phyloP scores from a whole-genome alignment of 2,113 vertebrate species.

The Kobus ellipsiprymnus region DNA sequence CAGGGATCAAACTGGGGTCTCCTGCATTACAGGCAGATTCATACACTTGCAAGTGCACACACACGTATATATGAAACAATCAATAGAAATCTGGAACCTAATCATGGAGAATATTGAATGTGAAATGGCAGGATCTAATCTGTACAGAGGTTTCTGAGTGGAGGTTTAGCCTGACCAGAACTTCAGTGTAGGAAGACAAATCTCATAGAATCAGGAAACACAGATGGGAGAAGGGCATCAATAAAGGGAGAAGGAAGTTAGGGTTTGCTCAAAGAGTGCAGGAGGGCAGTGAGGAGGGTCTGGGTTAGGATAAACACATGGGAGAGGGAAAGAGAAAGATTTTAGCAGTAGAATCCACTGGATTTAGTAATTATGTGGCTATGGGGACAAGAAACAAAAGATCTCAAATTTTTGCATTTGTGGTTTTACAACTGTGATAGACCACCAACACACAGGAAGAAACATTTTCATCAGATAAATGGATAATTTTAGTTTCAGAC shows the following conservation, averaged over 20 bases:
- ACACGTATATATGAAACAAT: not conserved
- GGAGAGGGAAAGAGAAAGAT: not conserved
- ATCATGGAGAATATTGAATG: not conserved
- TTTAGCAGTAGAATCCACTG: not conserved
- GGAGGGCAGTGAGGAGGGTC: not conserved
- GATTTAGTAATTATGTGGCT: not conserved
- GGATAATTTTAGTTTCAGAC: not conserved
- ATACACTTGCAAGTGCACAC: accelerated
- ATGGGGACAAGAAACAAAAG: not conserved
- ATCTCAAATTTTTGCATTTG: not conserved
- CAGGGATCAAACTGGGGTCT: not conserved
- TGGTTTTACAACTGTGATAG: not conserved
- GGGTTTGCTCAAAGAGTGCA: too few relatives aligned
- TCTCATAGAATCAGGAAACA: not conserved
- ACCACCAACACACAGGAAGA: not conserved
- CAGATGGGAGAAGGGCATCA: not conserved
- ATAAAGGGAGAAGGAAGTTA: not conserved
- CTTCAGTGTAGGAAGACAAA: not conserved
- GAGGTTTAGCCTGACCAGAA: not conserved
- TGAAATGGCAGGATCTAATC: not conserved
- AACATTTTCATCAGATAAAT: not conserved
- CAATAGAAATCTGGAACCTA: not conserved
- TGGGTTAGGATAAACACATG: not conserved
- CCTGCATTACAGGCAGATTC: not conserved
- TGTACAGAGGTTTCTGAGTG: not conserved